Percentiles rank a stretch among this genome's conserved stretches.
Conservation (phyloP, 1,140 invertebrate species). For the Melitaea cinxia region DNA sequence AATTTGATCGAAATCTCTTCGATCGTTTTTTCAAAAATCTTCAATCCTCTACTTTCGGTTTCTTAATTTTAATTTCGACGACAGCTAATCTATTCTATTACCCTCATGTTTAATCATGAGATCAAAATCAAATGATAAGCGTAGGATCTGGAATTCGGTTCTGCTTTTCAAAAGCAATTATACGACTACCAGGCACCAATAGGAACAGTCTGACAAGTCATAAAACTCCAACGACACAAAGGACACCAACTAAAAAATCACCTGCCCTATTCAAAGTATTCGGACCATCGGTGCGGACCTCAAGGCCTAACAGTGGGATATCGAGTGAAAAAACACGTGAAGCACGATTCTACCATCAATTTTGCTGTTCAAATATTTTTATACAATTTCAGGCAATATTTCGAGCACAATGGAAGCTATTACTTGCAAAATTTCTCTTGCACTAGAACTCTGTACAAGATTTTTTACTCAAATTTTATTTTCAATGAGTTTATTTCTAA, state of each 20-base stretch:
- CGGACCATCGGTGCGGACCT: constrained; percentile 46
- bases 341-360: constrained; percentile 25
- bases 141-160: constrained; percentile 26
- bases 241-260: constrained; percentile 36
- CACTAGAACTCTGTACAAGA: not conserved
- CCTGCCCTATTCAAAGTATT: constrained; percentile 51
- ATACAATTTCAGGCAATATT: not conserved
- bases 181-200: constrained; percentile 14
- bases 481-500: not conserved
- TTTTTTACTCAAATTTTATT: not conserved
- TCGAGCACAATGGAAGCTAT: not conserved
- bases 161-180: constrained; percentile 30
- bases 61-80: constrained; percentile 10
- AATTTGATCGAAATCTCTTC: not conserved
- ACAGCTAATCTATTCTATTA: constrained; percentile 12
- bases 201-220: constrained; percentile 38
- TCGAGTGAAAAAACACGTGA: constrained; percentile 35
- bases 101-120: constrained; percentile 32
- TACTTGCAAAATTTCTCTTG: not conserved
- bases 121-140: constrained; percentile 27
- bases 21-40: no score
- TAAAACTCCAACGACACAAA: constrained; percentile 36
- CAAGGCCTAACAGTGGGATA: constrained; percentile 61
- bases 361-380: constrained; percentile 14
- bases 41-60: constrained; percentile 1